Base-by-base conservation (phyloP, 1,140 invertebrate genomes). In the Harlomillsia oculata region DNA sequence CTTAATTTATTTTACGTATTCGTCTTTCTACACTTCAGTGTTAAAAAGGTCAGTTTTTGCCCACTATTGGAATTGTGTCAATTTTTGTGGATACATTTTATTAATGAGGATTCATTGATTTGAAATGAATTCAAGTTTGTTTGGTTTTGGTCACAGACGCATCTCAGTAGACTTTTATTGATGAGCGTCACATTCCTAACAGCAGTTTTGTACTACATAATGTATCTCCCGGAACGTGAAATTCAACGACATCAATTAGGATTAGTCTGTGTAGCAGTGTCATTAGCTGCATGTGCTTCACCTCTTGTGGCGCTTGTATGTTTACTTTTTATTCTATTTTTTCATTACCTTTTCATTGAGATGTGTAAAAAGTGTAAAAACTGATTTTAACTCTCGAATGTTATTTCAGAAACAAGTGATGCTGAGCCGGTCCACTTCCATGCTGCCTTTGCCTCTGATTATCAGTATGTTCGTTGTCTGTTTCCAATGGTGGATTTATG, bases 361-460 rank as follows among this genome's bases (percentile, higher is more conserved):
- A 45, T 28, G 11, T 28, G 25, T 11, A 28, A n/a, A 14, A 28
- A 20, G 18, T 13, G n/a, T 26, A 0, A 46, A 9, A 28, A 13
- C n/a, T n/a, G n/a, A n/a, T n/a, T n/a, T n/a, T n/a, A n/a, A n/a
- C n/a, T n/a, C n/a, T n/a, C n/a, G n/a, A n/a, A n/a, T n/a, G n/a
- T n/a, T n/a, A n/a, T n/a, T n/a, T n/a, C 58, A 87, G 84, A 73
- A 74, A 34, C 82, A 87, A 72, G 85, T 89, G 8, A 76, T 89
- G 46, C 78, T 72, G 71, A 77, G 80, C 8, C 83, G 82, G 69
- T 85, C 76, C 69, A 81, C 83, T 4, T 85, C 88, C 57, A 82
- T 79, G 70, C 75, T 88, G 63, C 86, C 86, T 57, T 85, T 85
- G 69, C 81, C 84, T 16, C 75, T 88, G 57, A 88, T 89, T 69